Base-by-base conservation (phyloP, 2,797 vertebrate species). In the Enteromius trimaculatus region DNA sequence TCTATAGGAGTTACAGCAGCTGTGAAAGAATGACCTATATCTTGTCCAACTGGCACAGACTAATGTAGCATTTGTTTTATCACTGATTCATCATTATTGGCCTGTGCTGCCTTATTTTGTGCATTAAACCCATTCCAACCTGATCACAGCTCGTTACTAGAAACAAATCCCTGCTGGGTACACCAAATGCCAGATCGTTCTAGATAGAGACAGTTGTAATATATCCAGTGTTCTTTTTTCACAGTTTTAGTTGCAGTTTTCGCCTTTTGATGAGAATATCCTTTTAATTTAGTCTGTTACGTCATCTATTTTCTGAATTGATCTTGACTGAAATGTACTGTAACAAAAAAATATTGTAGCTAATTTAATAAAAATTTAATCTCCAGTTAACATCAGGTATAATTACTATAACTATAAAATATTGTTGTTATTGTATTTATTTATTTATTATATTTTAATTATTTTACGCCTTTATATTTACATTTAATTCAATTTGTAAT, bases 61-160 rank as follows among this genome's bases (percentile, higher is more conserved):
- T 69, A 85, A 83, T 81, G 74, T 84, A 34, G 17, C 60, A 83
- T 68, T 83, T 14, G 47, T 68, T 72, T 42, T 9, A 53, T 42
- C 11, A 62, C 70, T 75, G 26, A 75, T 82, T 69, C 68, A 55
- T 78, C 44, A 74, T 34, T 80, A 37, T 31, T 60, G 47, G 76
- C 49, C 14, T 75, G 26, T 29, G 6, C 58, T 75, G 68, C 34
- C 47, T 72, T 23, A 82, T 69, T 65, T 19, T 70, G 19, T 65
- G 64, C 17, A 77, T 42, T 26, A 69, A 65, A 55, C 31, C 4
- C 42, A 74, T 34, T 81, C 39, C 14, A 74, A 55, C 37, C 49
- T 31, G 75, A 84, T 81, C 17, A 68, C 23, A 70, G 62, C 62
- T 51, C 19, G 42, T 66, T 80, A 72, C 77, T 11, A 39, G 65